Percentiles rank a stretch among this genome's conserved stretches.
These are phyloP conservation scores for Stenchaetothrips biformis DNA, from an alignment of 2,888 invertebrate genomes.

Conservation along the genomic window DNA sequence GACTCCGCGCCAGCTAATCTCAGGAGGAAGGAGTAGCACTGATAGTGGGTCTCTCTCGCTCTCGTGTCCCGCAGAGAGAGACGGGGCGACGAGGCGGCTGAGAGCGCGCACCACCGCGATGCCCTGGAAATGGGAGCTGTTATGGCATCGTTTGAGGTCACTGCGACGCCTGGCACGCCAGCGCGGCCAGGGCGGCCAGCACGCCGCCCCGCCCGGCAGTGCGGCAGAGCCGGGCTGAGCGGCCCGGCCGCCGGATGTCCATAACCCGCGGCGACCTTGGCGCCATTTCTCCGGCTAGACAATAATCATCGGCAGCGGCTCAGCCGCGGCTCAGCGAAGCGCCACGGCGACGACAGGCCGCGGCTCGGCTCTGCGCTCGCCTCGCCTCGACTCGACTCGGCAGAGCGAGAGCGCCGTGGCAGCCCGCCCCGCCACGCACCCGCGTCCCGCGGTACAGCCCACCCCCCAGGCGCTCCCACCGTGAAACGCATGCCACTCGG, in stretches of 20 bases:
- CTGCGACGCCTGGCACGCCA: not conserved
- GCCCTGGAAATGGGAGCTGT: conserved; percentile 16
- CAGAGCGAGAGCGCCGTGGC: not conserved
- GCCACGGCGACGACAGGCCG: not conserved
- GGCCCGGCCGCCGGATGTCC: not conserved
- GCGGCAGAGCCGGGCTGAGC: not conserved
- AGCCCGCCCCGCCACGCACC: not conserved
- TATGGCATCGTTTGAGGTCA: conserved; percentile 22
- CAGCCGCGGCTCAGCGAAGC: not conserved
- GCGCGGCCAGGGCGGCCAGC: too few relatives aligned
- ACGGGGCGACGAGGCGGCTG: too few relatives aligned
- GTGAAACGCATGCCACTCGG: too few relatives aligned
- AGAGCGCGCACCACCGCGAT: not conserved
- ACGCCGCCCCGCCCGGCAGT: not conserved
- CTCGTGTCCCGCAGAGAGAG: not conserved
- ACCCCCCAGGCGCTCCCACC: too few relatives aligned
- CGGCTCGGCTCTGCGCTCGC: not conserved
- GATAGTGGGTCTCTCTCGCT: too few relatives aligned
- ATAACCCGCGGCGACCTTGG: not conserved
- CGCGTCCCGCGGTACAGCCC: not conserved
- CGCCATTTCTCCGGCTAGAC: not conserved
- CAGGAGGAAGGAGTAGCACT: not conserved
- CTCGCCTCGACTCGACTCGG: too few relatives aligned
- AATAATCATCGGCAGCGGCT: not conserved
- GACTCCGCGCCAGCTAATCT: not conserved